Base-by-base conservation (phyloP, 1,140 invertebrate species). In the Yoshiicerus persimilis region DNA sequence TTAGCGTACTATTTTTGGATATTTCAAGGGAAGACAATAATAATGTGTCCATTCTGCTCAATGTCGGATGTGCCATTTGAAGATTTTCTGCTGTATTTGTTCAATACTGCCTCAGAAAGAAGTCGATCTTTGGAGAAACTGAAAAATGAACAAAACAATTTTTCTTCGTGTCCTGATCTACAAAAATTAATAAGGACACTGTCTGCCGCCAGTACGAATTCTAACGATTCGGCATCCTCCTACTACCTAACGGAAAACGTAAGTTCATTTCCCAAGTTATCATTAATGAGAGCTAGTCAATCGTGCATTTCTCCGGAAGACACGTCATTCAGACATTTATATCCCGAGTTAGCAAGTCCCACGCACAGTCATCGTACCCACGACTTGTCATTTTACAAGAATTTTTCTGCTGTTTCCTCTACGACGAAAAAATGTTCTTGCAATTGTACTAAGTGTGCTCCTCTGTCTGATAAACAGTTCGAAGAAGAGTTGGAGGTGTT, bases 11-110 rank as follows among this genome's bases (percentile, higher is more conserved):
- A 41, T 41, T 41, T 41, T 41, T 4, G 9, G 39, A 2, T 41
- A 41, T 11, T 41, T 41, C 10, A 8, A 41, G 39, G 9, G 41
- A 47, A 16, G 9, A 47, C 16, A n/a, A 56, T 5, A 16, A 36
- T 9, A 80, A 80, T 80, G 75, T 80, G 75, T 80, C 75, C 75
- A 34, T 80, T 80, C 27, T 80, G 75, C 34, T 80, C 75, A 20
- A 80, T 80, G 75, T 80, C 75, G 20, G 34, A 80, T 36, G 75
- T 80, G 34, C 75, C 75, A 80, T 80, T 80, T 80, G 75, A 80
- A 80, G 75, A 80, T 34, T 80, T 80, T 80, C 32, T 80, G 4
- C 8, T 80, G 34, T 80, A 80, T 23, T 23, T 80, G 9, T 38
- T 80, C 9, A 36, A 34, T 5, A 80, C 75, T 16, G 75, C 32